Percentiles rank a stretch among this genome's conserved stretches.
Conservation (phyloP, 2,113 vertebrate species). For the Cebus imitator region DNA sequence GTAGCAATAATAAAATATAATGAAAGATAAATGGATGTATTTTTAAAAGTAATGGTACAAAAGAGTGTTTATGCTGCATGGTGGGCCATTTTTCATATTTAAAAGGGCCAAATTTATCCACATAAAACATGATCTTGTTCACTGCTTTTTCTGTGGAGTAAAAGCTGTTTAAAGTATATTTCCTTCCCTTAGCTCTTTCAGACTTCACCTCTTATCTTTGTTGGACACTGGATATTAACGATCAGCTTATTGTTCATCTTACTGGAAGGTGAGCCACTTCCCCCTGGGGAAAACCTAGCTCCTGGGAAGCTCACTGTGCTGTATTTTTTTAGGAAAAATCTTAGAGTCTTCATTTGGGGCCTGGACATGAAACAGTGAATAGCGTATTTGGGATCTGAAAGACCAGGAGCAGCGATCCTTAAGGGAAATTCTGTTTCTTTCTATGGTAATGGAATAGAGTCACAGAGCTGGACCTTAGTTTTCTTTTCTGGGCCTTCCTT, state of each 20-base stretch:
- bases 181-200: neutral
- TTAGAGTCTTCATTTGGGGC: neutral
- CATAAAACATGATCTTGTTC: slow-evolving; percentile 42
- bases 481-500: neutral
- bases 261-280: neutral
- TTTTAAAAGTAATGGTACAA: slow-evolving; percentile 53
- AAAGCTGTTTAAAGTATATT: neutral
- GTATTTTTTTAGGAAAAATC: neutral
- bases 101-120: slow-evolving; percentile 26
- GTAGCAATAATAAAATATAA: slow-evolving; percentile 59
- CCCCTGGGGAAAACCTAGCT: neutral
- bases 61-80: slow-evolving; percentile 41
- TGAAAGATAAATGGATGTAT: slow-evolving; percentile 43
- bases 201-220: neutral
- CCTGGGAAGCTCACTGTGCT: neutral
- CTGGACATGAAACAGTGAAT: neutral
- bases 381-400: neutral
- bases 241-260: neutral
- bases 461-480: neutral
- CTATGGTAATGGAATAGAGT: neutral
- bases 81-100: slow-evolving; percentile 65
- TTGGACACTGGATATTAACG: neutral
- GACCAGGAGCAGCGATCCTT: neutral
- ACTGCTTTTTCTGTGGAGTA: neutral
- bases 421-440: neutral